Conservation (phyloP, 2,113 vertebrate species). For the Serilophus lunatus region DNA sequence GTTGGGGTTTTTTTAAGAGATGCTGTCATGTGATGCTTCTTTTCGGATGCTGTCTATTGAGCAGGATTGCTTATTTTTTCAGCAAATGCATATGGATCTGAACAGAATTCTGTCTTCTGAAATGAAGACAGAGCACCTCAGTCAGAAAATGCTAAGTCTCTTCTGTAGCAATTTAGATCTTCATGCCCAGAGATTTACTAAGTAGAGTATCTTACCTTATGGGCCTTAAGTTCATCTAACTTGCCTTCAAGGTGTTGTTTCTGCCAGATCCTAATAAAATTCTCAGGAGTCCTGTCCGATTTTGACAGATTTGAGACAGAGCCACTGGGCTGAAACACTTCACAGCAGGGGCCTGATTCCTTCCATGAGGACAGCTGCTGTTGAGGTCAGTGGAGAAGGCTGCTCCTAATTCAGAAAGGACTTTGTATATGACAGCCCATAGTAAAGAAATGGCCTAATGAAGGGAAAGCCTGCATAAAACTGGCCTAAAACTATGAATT, state of each 20-base stretch:
- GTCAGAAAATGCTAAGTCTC: neutral
- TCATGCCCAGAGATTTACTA: neutral
- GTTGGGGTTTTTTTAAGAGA: neutral
- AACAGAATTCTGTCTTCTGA: neutral
- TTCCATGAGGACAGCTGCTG: neutral
- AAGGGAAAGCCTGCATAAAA: neutral
- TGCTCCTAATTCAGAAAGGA: neutral
- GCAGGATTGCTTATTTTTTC: neutral
- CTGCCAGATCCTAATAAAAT: neutral
- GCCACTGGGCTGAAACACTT: neutral
- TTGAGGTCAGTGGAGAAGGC: neutral
- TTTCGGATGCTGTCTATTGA: neutral
- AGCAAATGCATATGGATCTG: neutral
- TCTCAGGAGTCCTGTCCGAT: neutral
- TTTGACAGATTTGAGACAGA: neutral
- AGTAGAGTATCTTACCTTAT: neutral
- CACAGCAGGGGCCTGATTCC: neutral
- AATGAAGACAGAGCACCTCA: neutral
- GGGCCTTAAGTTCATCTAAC: neutral
- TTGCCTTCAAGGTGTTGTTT: neutral
- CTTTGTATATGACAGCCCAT: neutral
- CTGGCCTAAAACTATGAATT: neutral
- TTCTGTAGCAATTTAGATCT: neutral
- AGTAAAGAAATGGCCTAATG: neutral
- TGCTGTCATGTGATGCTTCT: neutral